Evolutionary conservation across 1,140 invertebrate genomes (phyloP).

Genomic region (Eupristina koningsbergeri): DNA sequence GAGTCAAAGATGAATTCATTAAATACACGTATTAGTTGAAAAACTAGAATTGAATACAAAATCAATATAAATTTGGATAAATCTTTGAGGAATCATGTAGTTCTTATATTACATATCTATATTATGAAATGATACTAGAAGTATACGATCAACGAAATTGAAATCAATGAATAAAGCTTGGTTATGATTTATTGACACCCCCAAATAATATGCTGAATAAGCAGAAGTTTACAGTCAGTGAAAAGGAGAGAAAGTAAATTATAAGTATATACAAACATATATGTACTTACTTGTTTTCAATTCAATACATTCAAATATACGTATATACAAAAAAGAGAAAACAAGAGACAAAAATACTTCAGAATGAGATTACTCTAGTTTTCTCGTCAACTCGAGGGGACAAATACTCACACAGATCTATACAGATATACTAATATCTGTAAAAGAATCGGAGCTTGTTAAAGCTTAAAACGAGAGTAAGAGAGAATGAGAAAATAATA

Average conservation of each 20-base stretch:
- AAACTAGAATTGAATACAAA: background rate
- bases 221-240: background rate
- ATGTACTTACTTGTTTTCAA: too few species aligned
- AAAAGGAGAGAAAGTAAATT: background rate
- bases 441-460: constrained; percentile 41
- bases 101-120: background rate
- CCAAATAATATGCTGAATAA: constrained; percentile 19
- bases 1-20: background rate
- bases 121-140: background rate
- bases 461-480: background rate
- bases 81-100: background rate
- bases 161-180: constrained; percentile 43
- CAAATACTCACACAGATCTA: background rate
- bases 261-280: background rate
- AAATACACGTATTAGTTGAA: background rate
- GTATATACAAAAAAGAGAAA: background rate
- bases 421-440: background rate
- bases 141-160: background rate
- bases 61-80: constrained; percentile 20
- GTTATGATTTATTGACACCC: constrained; percentile 37
- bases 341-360: too few species aligned
- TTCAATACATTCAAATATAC: background rate
- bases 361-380: constrained; percentile 42
- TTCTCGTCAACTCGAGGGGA: constrained; percentile 37
- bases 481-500: too few species aligned